phyloP scores from a whole-genome alignment of 1,140 invertebrate genomes.

The Meteorus sp. region DNA sequence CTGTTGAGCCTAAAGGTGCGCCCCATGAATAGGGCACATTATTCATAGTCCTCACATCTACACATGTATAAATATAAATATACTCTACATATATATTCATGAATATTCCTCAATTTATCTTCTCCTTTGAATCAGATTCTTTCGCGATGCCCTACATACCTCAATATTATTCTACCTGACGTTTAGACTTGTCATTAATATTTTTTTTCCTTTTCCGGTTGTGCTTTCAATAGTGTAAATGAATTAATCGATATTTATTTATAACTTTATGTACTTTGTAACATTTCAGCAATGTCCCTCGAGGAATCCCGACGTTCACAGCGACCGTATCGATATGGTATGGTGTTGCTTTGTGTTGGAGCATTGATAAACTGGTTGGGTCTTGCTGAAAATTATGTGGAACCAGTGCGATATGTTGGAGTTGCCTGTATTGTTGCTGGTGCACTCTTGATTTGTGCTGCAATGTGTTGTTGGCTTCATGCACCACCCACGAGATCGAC shows the following conservation, averaged over 20 bases:
- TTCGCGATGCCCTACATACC: no score
- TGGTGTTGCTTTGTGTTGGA: constrained; percentile 74
- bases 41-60: no score
- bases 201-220: not conserved
- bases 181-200: not conserved
- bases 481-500: constrained; percentile 59
- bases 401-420: constrained; percentile 73
- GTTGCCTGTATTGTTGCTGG: constrained; percentile 75
- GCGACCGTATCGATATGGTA: constrained; percentile 73
- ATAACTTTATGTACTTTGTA: not conserved
- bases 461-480: constrained; percentile 77
- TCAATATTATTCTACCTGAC: no score
- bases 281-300: constrained; percentile 65
- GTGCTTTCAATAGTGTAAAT: not conserved
- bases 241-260: not conserved
- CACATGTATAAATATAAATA: not conserved
- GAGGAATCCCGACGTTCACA: constrained; percentile 68
- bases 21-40: constrained; percentile 12
- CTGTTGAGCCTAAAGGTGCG: constrained; percentile 6
- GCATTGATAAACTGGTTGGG: constrained; percentile 78
- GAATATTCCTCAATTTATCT: not conserved
- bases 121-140: not conserved
- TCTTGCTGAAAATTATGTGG: constrained; percentile 71
- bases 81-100: not conserved
- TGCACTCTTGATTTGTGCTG: constrained; percentile 72